Base-by-base conservation (phyloP, 2,113 vertebrate genomes). In the Atrichornis clamosus region DNA sequence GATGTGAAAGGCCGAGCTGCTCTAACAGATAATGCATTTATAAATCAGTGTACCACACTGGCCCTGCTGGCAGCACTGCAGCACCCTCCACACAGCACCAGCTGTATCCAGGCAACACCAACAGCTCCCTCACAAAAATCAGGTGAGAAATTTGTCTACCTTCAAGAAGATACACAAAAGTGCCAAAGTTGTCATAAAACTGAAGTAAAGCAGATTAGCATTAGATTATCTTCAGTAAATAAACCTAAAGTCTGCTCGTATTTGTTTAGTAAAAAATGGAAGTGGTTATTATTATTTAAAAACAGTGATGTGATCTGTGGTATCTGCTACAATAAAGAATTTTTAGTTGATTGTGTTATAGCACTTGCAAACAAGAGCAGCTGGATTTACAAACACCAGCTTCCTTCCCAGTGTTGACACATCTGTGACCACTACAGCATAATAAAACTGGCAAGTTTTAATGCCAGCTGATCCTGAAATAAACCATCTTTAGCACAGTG, bases 1-100 rank as follows among this genome's bases (percentile, higher is more conserved):
- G 35, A 47, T 72, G 49, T 27, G 77, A 93, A 90, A 94, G 47
- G 33, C 46, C 89, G 73, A 92, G 50, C 55, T 89, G 67, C 79
- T 93, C 87, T 85, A 92, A 58, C 46, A 95, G 74, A 82, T 63
- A 94, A 86, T 91, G 39, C 74, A 84, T 94, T 89, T 96, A 80
- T 80, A 95, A 97, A 94, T 90, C 79, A 89, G 3, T 68, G 44
- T 11, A 93, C 87, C 44, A 87, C 50, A 78, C 84, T 47, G 59
- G 33, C 50, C 94, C 50, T 53, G 23, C 33, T 82, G 73, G 81
- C 77, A 92, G 30, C 39, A 73, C 9, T 27, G 30, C 56, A 84
- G 55, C 80, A 21, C 39, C n/a, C 50, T 49, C 41, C 93, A 28
- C 89, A 49, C 15, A 90, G 20, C 39, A 69, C 50, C 42, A 70